Evolutionary conservation across 2,797 vertebrate genomes (phyloP).

Genomic region (Rhinatrema bivittatum): DNA sequence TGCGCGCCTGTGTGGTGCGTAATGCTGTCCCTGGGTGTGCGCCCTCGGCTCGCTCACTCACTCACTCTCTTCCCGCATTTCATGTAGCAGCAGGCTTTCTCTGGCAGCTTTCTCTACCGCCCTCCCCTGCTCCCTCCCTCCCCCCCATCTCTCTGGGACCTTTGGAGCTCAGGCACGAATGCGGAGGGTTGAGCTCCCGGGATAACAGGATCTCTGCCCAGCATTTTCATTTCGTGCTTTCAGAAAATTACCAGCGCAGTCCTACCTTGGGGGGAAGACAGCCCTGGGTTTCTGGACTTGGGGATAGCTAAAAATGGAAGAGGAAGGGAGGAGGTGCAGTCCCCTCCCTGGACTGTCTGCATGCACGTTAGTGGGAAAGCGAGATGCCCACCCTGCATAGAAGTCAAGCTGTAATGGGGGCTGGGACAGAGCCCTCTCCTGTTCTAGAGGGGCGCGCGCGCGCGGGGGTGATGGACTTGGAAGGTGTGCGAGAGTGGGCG

Average conservation of each 20-base stretch:
- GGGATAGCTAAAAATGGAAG: constrained; percentile 40
- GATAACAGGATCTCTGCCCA: constrained; percentile 28
- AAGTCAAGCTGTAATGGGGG: no score
- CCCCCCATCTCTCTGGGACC: constrained; percentile 1
- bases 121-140: constrained; percentile 15
- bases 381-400: no score
- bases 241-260: constrained; percentile 10
- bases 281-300: constrained; percentile 30
- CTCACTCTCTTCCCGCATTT: no score
- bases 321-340: constrained; percentile 25
- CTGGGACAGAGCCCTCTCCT: no score
- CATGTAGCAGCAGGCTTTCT: fast-evolving
- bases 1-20: no score
- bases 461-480: constrained; percentile 28
- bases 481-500: no score
- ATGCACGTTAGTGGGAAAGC: no score
- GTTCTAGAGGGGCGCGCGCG: no score
- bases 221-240: constrained; percentile 31
- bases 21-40: no score
- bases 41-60: no score
- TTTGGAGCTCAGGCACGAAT: background rate
- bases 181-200: constrained; percentile 31
- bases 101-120: constrained; percentile 10
- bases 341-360: no score
- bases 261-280: constrained; percentile 26